Percentiles rank a stretch among this genome's conserved stretches.
Evolutionary conservation across 2,113 vertebrate genomes (phyloP).

Genomic region (Chaetodon trifascialis): DNA sequence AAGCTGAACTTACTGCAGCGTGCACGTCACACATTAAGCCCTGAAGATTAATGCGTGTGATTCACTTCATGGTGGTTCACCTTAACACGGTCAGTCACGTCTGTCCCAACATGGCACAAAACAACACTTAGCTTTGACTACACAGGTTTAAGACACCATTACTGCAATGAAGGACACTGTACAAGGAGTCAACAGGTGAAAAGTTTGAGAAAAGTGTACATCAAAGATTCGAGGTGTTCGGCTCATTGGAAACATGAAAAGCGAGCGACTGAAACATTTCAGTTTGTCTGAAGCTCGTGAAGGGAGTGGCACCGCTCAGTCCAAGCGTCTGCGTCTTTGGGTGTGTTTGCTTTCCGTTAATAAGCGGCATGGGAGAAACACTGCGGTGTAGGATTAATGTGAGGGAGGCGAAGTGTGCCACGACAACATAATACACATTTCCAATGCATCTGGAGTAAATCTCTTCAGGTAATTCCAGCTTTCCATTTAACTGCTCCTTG

Average conservation of each 20-base stretch:
- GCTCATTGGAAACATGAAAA: background rate
- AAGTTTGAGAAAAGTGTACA: background rate
- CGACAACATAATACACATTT: background rate
- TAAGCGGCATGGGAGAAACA: conserved; percentile 3
- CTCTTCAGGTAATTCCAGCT: background rate
- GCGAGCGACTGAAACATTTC: background rate
- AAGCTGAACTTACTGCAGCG: background rate
- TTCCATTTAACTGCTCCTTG: background rate
- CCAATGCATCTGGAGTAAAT: background rate
- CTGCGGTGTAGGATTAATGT: background rate
- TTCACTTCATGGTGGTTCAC: background rate
- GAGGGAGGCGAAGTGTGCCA: background rate
- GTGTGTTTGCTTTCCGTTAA: conserved; percentile 10
- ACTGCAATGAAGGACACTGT: background rate
- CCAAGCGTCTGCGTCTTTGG: background rate
- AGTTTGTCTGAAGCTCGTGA: conserved; percentile 2
- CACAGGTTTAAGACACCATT: background rate
- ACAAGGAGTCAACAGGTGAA: background rate
- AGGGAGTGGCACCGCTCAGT: conserved; percentile 21
- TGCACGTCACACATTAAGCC: background rate
- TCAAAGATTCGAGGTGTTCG: background rate
- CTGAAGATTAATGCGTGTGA: background rate
- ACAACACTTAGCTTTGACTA: background rate
- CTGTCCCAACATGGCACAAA: background rate
- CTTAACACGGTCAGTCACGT: background rate